Evolutionary conservation across 2,113 vertebrate species (phyloP), one percentile per base, ranked within the genome.

Genomic region (Kryptolebias marmoratus): DNA sequence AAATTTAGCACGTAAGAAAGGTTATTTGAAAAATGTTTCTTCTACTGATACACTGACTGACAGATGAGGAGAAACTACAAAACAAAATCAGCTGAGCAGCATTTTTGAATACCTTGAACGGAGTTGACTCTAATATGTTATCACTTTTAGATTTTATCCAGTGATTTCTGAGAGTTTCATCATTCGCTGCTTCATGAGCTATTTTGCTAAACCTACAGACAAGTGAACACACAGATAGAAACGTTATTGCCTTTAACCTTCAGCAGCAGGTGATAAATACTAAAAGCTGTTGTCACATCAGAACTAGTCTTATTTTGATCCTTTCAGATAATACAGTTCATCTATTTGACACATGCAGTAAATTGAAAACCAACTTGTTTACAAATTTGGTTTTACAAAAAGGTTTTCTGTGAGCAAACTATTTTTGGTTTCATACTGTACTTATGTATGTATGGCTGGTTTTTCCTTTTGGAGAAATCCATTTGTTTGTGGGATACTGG

Each of bases 401-500:
- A 28, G 12, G 4, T 6, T 13, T 31, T n/a, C 47, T 28, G 4
- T 62, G 0, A 47, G 8, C 8, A 2, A 30, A 27, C 11, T 13
- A 54, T 31, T 27, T 11, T 31, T 6, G 16, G 16, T 15, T 32
- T 11, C 31, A 13, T 50, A 12, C 48, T 32, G 28, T 16, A 50
- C 45, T 57, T 57, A 53, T 22, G 71, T 77, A 44, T 59, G 68
- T 47, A 28, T 76, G 70, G 56, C 48, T 60, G 66, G 57, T 55
- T 55, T 77, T 77, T 15, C 50, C 49, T 71, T 64, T 81, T n/a
- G 68, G 59, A 66, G 42, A 71, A 56, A 73, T 1, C 22, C 0
- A 18, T 48, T 75, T 18, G 55, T 75, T 78, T 71, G 68, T 78
- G 75, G 73, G 79, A 75, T 59, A 54, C 39, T 70, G 81, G 79